Evolutionary conservation across 2,888 invertebrate genomes (phyloP).

Genomic region (Pocota personata): DNA sequence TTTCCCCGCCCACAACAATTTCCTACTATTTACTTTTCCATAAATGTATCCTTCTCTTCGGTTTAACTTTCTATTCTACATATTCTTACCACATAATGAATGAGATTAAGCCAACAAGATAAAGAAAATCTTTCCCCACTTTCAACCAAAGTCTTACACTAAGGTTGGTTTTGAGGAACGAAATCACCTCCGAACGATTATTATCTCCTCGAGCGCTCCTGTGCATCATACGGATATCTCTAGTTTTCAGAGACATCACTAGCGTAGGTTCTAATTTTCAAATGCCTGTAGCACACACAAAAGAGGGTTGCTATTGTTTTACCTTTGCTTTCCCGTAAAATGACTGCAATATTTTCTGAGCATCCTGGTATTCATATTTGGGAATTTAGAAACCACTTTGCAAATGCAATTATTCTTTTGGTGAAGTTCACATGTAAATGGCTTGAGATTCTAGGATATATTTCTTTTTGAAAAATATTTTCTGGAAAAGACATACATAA

Average conservation of each 20-base stretch:
- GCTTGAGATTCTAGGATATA: background rate
- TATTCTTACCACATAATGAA: background rate
- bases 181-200: slow-evolving; percentile 10
- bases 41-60: background rate
- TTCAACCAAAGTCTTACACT: background rate
- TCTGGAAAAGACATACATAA: background rate
- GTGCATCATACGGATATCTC: background rate
- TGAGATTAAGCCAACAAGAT: background rate
- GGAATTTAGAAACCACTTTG: slow-evolving; percentile 18
- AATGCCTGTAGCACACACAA: background rate
- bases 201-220: background rate
- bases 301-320: slow-evolving; percentile 11
- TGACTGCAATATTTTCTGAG: background rate
- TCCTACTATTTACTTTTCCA: background rate
- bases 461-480: background rate
- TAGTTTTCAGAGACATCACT: background rate
- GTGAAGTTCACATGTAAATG: background rate
- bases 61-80: background rate
- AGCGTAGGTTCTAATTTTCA: background rate
- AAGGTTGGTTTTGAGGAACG: background rate
- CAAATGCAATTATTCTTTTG: slow-evolving; percentile 26
- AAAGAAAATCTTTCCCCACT: background rate
- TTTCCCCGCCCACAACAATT: background rate
- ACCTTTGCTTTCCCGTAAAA: background rate
- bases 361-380: background rate